These are phyloP conservation scores for Drosophila setifemur DNA, from an alignment of 1,140 invertebrate genomes.

Conservation along the genomic window DNA sequence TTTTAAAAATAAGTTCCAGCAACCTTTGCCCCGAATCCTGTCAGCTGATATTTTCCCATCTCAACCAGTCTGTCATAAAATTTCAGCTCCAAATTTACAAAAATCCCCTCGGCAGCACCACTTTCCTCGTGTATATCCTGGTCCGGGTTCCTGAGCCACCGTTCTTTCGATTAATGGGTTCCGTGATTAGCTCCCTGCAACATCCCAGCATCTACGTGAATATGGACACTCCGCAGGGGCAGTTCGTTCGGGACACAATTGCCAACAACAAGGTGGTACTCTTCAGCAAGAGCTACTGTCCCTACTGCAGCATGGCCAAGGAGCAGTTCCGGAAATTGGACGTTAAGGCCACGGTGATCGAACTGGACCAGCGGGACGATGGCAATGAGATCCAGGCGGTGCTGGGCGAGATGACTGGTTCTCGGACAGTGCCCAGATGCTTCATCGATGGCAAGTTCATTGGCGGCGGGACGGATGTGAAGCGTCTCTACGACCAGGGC, in stretches of 20 bases:
- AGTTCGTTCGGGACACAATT: conserved; percentile 86
- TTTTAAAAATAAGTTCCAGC: too few relatives aligned
- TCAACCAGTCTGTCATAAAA: conserved; percentile 1
- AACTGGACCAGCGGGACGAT: conserved; percentile 91
- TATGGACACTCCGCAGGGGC: conserved; percentile 56
- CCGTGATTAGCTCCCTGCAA: conserved; percentile 59
- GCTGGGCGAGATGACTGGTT: conserved; percentile 91
- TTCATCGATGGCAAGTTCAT: conserved; percentile 95
- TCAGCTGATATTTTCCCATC: background rate
- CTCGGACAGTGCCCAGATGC: conserved; percentile 93
- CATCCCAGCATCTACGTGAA: conserved; percentile 28
- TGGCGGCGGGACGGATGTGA: conserved; percentile 95
- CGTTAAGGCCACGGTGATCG: conserved; percentile 88
- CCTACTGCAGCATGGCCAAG: conserved; percentile 93
- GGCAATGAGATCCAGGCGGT: conserved; percentile 90
- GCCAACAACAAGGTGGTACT: conserved; percentile 90
- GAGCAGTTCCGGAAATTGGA: conserved; percentile 89
- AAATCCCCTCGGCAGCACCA: too few relatives aligned
- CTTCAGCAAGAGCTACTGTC: conserved; percentile 94
- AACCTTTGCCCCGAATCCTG: background rate
- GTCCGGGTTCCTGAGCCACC: background rate
- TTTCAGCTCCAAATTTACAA: conserved; percentile 33
- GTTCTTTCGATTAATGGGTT: conserved; percentile 51
- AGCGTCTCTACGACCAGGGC: conserved; percentile 88
- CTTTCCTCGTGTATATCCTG: background rate